Evolutionary conservation across 2,113 vertebrate species (phyloP).

Genomic region (Maccullochella peelii): DNA sequence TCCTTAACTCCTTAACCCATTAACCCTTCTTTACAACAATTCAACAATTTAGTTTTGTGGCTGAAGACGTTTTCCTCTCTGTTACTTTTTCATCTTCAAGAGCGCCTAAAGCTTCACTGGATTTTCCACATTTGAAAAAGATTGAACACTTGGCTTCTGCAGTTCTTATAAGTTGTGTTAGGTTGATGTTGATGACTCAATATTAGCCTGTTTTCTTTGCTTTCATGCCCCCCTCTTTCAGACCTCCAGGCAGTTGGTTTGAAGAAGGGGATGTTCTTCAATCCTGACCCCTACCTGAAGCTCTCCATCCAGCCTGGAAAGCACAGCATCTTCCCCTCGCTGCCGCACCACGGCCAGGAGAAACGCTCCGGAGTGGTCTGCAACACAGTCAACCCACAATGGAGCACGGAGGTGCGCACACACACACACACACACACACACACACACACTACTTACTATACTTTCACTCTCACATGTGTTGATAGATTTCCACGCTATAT

Average conservation of each 20-base stretch:
- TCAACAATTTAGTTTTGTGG: too few species aligned
- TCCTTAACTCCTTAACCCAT: too few species aligned
- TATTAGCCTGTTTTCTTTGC: background rate
- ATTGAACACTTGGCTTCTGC: too few species aligned
- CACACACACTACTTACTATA: background rate
- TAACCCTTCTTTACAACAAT: too few species aligned
- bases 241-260: constrained; percentile 95
- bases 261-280: constrained; percentile 99
- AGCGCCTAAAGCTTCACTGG: too few species aligned
- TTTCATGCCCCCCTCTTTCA: constrained; percentile 61
- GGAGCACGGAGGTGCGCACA: constrained; percentile 91
- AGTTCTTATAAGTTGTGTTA: too few species aligned
- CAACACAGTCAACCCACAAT: constrained; percentile 95
- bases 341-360: constrained; percentile 97
- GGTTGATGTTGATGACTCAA: too few species aligned
- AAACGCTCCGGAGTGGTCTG: constrained; percentile 93
- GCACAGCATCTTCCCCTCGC: constrained; percentile 96
- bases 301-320: constrained; percentile 98
- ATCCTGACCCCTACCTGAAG: constrained; percentile 98
- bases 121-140: too few species aligned
- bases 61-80: too few species aligned
- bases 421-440: constrained; percentile 5
- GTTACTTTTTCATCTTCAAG: too few species aligned
- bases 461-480: background rate
- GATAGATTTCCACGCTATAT: background rate